phyloP scores from a whole-genome alignment of 2,113 vertebrate genomes.

The Machaerirhynchus nigripectus region DNA sequence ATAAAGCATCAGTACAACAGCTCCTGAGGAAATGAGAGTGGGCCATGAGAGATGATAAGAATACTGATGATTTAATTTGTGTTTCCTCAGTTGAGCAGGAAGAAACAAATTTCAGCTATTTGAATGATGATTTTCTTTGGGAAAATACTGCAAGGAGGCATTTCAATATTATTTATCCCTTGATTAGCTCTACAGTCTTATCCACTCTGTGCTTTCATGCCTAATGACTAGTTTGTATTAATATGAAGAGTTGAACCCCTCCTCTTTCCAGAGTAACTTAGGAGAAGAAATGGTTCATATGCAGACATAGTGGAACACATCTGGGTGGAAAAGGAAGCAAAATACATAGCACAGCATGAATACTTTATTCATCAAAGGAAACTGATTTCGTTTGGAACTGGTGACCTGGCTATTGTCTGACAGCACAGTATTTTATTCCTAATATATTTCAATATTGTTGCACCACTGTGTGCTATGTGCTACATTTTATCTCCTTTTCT shows the following conservation, averaged over 20 bases:
- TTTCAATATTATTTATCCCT: conserved; percentile 41
- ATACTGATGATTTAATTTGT: conserved; percentile 1
- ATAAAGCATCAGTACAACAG: background rate
- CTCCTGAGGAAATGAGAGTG: background rate
- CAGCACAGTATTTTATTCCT: background rate
- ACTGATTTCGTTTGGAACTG: background rate
- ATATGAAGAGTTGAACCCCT: background rate
- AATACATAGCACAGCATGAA: background rate
- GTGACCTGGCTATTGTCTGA: background rate
- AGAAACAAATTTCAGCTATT: conserved; percentile 10
- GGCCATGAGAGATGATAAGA: background rate
- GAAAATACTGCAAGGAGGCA: conserved; percentile 24
- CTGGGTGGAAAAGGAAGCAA: background rate
- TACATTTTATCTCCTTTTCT: background rate
- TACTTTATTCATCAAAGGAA: background rate
- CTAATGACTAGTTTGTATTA: conserved; percentile 9
- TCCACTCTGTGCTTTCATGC: background rate
- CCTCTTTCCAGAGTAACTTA: background rate
- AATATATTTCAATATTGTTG: background rate
- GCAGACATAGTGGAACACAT: background rate
- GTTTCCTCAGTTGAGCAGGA: conserved; percentile 4
- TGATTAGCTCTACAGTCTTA: conserved; percentile 28
- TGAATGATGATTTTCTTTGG: conserved; percentile 19
- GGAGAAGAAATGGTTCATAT: background rate
- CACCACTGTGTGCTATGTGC: background rate